These are phyloP conservation scores for Trypoxylon attenuatum DNA, from an alignment of 2,888 invertebrate species.

Conservation along the genomic window DNA sequence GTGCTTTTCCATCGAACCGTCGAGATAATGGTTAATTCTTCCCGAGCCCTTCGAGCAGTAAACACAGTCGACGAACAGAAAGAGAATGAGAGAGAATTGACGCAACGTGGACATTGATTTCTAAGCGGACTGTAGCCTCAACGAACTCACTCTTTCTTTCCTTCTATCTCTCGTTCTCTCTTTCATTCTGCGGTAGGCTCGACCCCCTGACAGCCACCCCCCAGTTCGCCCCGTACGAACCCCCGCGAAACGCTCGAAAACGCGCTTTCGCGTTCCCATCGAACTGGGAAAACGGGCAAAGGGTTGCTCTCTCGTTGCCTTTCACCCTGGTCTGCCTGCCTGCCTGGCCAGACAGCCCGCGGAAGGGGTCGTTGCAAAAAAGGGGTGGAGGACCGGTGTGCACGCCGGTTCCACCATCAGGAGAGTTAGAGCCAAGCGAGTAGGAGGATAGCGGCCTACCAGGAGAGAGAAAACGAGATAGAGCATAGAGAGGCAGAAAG, in stretches of 20 bases:
- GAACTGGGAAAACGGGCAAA: slow-evolving; percentile 63
- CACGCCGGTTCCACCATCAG: slow-evolving; percentile 14
- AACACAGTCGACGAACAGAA: neutral
- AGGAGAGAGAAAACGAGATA: neutral
- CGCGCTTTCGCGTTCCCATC: slow-evolving; percentile 60
- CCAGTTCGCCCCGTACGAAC: slow-evolving; percentile 7
- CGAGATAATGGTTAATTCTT: neutral
- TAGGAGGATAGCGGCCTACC: neutral
- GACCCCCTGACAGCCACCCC: slow-evolving; percentile 21
- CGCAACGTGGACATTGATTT: slow-evolving; percentile 56
- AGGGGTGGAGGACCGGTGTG: slow-evolving; percentile 18
- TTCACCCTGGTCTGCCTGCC: too few species aligned
- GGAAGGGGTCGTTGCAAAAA: slow-evolving; percentile 7
- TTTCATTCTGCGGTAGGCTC: neutral
- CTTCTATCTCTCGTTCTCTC: neutral
- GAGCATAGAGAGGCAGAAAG: slow-evolving; percentile 12
- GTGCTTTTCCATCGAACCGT: neutral
- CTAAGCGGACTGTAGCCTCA: slow-evolving; percentile 59
- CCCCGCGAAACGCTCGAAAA: slow-evolving; percentile 54
- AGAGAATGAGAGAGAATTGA: slow-evolving; percentile 32
- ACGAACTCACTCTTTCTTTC: slow-evolving; percentile 43
- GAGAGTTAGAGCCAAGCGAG: neutral
- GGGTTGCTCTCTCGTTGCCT: slow-evolving; percentile 58
- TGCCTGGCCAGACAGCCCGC: slow-evolving; percentile 38
- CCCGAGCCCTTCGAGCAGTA: neutral